phyloP scores from a whole-genome alignment of 2,797 vertebrate species.

The Muscicapa comitata region DNA sequence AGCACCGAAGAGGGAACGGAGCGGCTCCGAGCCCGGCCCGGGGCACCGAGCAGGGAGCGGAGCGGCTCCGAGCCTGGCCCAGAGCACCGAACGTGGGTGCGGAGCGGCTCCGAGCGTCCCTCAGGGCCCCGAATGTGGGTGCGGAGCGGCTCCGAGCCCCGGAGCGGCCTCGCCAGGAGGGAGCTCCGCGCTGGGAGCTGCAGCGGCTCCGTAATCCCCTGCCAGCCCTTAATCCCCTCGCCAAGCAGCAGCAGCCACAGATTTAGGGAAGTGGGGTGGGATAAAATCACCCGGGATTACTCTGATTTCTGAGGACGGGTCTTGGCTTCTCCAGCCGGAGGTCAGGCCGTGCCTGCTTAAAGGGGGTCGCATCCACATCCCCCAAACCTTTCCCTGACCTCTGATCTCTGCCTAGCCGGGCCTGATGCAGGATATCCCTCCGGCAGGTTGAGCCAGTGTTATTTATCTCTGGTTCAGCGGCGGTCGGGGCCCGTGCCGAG shows the following conservation, averaged over 20 bases:
- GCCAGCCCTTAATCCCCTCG: constrained; percentile 72
- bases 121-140: no score
- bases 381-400: not conserved
- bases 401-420: not conserved
- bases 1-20: no score
- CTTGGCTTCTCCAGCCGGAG: constrained; percentile 68
- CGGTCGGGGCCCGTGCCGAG: accelerated
- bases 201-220: constrained; percentile 63
- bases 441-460: not conserved
- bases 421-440: not conserved
- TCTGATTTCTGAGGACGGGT: constrained; percentile 81
- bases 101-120: no score
- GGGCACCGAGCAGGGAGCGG: no score
- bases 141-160: not conserved
- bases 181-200: not conserved
- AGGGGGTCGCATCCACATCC: not conserved
- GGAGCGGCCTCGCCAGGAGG: not conserved
- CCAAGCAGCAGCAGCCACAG: constrained; percentile 57
- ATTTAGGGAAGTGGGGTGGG: constrained; percentile 70
- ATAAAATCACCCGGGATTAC: constrained; percentile 87
- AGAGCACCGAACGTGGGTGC: no score
- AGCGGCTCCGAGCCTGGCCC: no score
- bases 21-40: no score
- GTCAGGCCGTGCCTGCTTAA: constrained; percentile 11
- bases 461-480: accelerated